Conservation (phyloP, 2,888 invertebrate genomes). For the Brachypalpus laphriformis region DNA sequence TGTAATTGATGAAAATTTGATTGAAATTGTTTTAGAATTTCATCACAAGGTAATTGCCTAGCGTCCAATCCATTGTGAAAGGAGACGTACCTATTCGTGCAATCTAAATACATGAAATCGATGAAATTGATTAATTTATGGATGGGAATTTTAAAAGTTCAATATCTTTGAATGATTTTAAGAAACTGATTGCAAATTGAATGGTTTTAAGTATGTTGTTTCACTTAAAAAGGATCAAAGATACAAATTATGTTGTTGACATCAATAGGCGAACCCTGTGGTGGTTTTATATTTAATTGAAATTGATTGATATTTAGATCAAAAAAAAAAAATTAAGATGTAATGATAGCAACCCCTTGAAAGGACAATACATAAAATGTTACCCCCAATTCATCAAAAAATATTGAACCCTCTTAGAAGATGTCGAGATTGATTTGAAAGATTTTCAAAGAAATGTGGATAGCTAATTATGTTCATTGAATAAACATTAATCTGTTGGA, state of each 20-base stretch:
- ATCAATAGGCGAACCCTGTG: background rate
- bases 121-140: too few species aligned
- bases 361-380: too few species aligned
- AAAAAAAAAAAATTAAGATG: background rate
- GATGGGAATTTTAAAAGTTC: background rate
- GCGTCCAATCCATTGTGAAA: background rate
- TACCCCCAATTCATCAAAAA: background rate
- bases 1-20: background rate
- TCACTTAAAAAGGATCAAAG: background rate
- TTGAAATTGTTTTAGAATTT: background rate
- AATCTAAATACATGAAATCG: too few species aligned
- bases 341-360: background rate
- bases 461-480: background rate
- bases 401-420: background rate
- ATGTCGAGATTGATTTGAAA: background rate
- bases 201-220: background rate
- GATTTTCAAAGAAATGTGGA: background rate
- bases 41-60: background rate
- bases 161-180: background rate
- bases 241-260: background rate
- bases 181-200: constrained; percentile 10
- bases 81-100: too few species aligned
- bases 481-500: constrained; percentile 2
- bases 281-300: background rate
- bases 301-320: background rate